Conservation (phyloP, 2,113 vertebrate species). For the Sprattus sprattus region DNA sequence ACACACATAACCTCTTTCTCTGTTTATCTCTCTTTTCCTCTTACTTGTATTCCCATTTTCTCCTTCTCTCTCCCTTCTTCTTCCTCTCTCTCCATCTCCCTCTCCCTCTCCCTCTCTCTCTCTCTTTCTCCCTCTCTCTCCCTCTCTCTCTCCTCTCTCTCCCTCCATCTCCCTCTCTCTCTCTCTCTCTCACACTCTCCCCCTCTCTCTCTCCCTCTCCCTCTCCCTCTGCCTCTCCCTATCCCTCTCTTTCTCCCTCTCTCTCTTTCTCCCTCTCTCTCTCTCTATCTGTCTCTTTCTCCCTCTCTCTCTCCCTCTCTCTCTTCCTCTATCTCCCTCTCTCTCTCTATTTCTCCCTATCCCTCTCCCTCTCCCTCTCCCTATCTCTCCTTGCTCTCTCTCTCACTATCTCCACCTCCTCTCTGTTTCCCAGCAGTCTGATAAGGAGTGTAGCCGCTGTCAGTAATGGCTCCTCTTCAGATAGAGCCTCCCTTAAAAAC, state of each 20-base stretch:
- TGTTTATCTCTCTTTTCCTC: background rate
- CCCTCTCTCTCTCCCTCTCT: no score
- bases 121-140: background rate
- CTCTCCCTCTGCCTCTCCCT: background rate
- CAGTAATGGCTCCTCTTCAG: background rate
- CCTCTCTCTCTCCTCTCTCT: background rate
- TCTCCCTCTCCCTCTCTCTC: background rate
- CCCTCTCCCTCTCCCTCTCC: background rate
- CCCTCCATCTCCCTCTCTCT: background rate
- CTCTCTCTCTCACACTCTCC: no score
- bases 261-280: background rate
- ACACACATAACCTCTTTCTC: background rate
- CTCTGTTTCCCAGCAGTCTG: background rate
- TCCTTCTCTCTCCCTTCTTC: background rate
- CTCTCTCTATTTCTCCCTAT: background rate
- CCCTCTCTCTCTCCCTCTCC: background rate
- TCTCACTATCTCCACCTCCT: background rate
- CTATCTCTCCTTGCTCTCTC: background rate
- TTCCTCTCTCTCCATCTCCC: background rate
- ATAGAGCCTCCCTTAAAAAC: background rate
- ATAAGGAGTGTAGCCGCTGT: background rate
- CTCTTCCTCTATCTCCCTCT: background rate
- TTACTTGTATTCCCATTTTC: background rate
- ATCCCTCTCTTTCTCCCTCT: background rate
- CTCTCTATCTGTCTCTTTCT: background rate